Evolutionary conservation across 2,888 invertebrate genomes (phyloP), one percentile per base, ranked within the genome.

Genomic region (Morpho achilles): DNA sequence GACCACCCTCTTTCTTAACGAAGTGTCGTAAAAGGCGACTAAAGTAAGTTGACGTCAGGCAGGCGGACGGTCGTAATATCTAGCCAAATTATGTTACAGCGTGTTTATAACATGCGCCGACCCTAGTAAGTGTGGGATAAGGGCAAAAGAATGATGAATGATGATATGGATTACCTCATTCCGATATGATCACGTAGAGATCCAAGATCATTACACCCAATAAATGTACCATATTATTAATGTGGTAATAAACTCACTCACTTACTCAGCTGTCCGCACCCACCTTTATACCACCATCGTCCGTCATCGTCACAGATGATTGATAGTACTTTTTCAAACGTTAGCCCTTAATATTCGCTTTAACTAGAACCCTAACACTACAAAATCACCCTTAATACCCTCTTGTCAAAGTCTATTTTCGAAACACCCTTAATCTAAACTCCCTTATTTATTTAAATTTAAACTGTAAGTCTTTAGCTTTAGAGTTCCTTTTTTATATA

Each of bases 241-340:
- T 57, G 60, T 57, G 50, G 58, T 67, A 67, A 66, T 69, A 69
- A 66, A 63, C 62, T 65, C 64, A 46, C 58, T 61, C 58, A 67
- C 64, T 60, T 59, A 60, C 60, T 66, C 62, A 61, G 53, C 64
- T 59, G 65, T 69, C 64, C 63, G 66, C 66, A 68, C 65, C 69
- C 66, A 71, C 70, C 70, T 71, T 69, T 64, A 65, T 65, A 64
- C 68, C 67, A 67, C 60, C 53, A 64, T 71, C 72, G 68, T 87
- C 75, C 74, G 82, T 87, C 85, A 85, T 84, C 79, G 80, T 84
- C 84, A 78, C 72, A 71, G 73, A 85, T 87, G 87, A 87, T 87
- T 86, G 86, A 87, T 87, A 83, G 75, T 75, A 81, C 80, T 85
- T 85, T 86, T 84, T 84, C 81, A 76, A 76, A 72, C 71, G 67